A percentile compares a stretch with the other conserved stretches of the same genome.
Conservation (phyloP, 2,888 invertebrate species). For the Syrista parreyssii region DNA sequence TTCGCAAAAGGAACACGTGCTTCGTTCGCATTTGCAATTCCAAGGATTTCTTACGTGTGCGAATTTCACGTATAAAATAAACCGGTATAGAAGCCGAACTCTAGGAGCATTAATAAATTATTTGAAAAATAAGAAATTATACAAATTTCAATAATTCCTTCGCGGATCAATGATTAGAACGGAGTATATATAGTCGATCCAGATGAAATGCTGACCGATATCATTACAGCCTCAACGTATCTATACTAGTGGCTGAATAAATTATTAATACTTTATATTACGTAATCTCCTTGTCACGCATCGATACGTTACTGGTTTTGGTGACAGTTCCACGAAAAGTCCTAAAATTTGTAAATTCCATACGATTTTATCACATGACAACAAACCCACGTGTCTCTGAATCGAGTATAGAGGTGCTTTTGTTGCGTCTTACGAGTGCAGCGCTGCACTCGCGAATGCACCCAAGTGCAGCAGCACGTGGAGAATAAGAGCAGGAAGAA, state of each 20-base stretch:
- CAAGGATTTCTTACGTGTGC: too few species aligned
- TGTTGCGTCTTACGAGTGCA: background rate
- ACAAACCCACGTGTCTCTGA: background rate
- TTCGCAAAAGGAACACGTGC: background rate
- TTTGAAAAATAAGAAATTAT: background rate
- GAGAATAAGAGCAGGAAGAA: background rate
- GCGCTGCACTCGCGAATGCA: background rate
- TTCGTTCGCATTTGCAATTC: background rate
- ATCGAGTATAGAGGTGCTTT: background rate
- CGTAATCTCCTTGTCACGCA: background rate
- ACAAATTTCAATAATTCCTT: background rate
- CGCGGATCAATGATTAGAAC: background rate
- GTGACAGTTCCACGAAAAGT: background rate
- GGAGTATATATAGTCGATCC: background rate
- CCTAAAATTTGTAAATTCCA: background rate
- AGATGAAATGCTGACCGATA: background rate
- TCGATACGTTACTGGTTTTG: background rate
- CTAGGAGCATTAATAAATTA: background rate
- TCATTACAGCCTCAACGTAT: background rate
- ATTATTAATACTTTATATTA: background rate
- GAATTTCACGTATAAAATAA: background rate
- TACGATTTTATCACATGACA: background rate
- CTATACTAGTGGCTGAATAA: background rate
- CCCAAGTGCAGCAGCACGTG: background rate
- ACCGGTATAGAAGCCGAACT: background rate